Conservation (phyloP, 2,888 invertebrate genomes). For the Caenorhabditis uteleia region DNA sequence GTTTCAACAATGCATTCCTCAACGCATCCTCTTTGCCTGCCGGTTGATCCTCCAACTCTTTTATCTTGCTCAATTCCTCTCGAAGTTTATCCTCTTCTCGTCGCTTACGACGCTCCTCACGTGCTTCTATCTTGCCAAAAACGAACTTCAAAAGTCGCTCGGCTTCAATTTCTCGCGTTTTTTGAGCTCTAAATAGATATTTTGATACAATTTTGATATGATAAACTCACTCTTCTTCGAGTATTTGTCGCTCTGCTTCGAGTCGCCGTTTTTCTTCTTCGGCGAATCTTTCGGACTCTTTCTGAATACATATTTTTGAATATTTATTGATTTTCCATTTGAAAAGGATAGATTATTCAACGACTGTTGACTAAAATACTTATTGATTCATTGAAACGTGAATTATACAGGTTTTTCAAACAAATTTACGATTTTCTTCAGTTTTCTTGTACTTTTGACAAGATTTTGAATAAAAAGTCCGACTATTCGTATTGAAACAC, state of each 20-base stretch:
- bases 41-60: constrained; percentile 25
- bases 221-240: constrained; percentile 12
- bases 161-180: constrained; percentile 32
- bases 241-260: constrained; percentile 20
- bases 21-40: constrained; percentile 42
- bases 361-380: no score
- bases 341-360: no score
- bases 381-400: no score
- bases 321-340: no score
- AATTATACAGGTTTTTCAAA: no score
- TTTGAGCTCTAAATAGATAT: no score
- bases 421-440: no score
- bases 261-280: constrained; percentile 38
- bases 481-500: no score
- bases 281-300: constrained; percentile 38
- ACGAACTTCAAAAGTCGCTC: constrained; percentile 47
- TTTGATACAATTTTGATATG: no score
- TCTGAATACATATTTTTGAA: no score
- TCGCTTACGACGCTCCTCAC: constrained; percentile 29
- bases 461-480: no score
- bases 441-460: no score
- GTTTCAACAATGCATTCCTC: constrained; percentile 39
- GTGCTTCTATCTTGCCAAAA: constrained; percentile 44
- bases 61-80: constrained; percentile 35
- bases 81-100: constrained; percentile 39